Conservation (phyloP, 2,888 invertebrate species). For the Nymphalis c-album region DNA sequence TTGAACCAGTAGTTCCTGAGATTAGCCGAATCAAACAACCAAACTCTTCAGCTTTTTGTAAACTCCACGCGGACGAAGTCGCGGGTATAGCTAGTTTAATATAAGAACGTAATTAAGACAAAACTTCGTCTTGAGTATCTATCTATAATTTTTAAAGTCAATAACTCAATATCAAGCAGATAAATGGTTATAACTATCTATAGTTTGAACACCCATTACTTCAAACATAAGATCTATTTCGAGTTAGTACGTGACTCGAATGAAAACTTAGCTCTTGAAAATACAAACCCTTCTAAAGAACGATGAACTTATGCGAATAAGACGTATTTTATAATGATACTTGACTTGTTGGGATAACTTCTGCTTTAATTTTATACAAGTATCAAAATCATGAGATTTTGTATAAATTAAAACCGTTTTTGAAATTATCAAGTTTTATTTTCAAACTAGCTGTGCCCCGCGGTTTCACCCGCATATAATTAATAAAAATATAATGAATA, state of each 20-base stretch:
- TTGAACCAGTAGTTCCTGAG: no score
- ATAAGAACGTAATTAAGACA: no score
- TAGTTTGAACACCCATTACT: conserved; percentile 20
- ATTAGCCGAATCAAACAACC: no score
- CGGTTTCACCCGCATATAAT: no score
- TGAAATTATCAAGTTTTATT: no score
- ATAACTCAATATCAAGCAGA: not conserved
- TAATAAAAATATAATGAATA: no score
- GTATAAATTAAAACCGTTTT: not conserved
- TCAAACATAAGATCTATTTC: conserved; percentile 16
- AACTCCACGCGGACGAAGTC: no score
- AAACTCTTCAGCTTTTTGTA: no score
- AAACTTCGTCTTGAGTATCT: no score
- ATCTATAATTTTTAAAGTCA: not conserved
- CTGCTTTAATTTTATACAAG: not conserved
- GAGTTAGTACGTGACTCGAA: conserved; percentile 23
- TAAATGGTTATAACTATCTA: conserved; percentile 16
- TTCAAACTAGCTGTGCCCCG: no score
- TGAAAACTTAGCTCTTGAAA: conserved; percentile 21
- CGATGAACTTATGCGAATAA: conserved; percentile 18
- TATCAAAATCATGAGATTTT: not conserved
- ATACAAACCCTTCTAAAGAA: conserved; percentile 21
- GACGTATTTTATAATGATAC: not conserved
- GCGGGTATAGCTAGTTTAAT: no score
- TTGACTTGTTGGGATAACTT: not conserved